Percentiles rank a stretch among this genome's conserved stretches.
Conservation (phyloP, 2,113 vertebrate genomes). For the cattle (Bos taurus) region ARS-UCD2.0 NC_037346.1:1520501-1521000, state of each 20-base stretch:
- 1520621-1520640: background rate
- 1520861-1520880: too few species aligned
- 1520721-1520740: background rate
- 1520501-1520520: background rate
- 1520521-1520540: background rate
- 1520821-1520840: too few species aligned
- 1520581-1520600: background rate
- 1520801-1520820: background rate
- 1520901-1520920: too few species aligned
- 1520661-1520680: too few species aligned
- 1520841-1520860: too few species aligned
- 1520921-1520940: too few species aligned
- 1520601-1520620: background rate
- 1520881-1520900: too few species aligned
- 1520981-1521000: too few species aligned
- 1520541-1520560: background rate
- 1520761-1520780: background rate
- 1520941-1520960: too few species aligned
- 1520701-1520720: too few species aligned
- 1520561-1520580: background rate
- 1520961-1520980: too few species aligned
- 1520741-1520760: background rate
- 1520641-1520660: background rate
- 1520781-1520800: background rate
- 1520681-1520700: too few species aligned